Evolutionary conservation across 2,113 vertebrate genomes (phyloP).

Genomic region (Zootoca vivipara): DNA sequence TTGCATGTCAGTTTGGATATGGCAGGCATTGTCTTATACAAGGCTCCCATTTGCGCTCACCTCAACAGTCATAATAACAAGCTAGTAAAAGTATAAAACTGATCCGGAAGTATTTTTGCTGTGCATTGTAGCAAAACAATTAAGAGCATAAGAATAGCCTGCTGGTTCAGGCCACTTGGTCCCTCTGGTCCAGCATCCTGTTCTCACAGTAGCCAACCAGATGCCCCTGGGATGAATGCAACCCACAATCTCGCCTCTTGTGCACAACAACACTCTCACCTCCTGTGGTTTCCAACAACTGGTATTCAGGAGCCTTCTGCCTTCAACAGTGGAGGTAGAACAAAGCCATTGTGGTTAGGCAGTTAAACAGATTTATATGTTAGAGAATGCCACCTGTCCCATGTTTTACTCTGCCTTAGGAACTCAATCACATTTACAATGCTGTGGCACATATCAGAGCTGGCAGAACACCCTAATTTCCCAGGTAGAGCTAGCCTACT

Average conservation of each 20-base stretch:
- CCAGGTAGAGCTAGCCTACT: background rate
- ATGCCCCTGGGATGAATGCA: too few species aligned
- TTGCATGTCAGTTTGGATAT: rapidly evolving
- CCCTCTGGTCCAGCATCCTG: too few species aligned
- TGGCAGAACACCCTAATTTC: too few species aligned
- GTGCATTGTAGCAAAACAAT: conserved; percentile 25
- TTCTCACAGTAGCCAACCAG: too few species aligned
- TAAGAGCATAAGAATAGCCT: background rate
- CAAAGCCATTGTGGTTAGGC: background rate
- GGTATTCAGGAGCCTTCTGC: too few species aligned
- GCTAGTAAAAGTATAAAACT: conserved; percentile 42
- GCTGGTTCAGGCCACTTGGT: too few species aligned
- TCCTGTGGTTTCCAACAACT: too few species aligned
- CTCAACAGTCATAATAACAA: background rate
- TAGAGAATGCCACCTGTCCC: conserved; percentile 19
- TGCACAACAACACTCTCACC: too few species aligned
- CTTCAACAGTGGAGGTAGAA: too few species aligned
- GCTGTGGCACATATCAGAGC: background rate
- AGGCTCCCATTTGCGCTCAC: background rate
- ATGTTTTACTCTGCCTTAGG: conserved; percentile 8
- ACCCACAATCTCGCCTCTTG: too few species aligned
- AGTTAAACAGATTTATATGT: background rate
- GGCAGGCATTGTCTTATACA: background rate
- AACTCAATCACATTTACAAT: conserved; percentile 37
- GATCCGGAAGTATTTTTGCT: conserved; percentile 36